phyloP scores from a whole-genome alignment of 2,113 vertebrate genomes.

The Cairina moschata region DNA sequence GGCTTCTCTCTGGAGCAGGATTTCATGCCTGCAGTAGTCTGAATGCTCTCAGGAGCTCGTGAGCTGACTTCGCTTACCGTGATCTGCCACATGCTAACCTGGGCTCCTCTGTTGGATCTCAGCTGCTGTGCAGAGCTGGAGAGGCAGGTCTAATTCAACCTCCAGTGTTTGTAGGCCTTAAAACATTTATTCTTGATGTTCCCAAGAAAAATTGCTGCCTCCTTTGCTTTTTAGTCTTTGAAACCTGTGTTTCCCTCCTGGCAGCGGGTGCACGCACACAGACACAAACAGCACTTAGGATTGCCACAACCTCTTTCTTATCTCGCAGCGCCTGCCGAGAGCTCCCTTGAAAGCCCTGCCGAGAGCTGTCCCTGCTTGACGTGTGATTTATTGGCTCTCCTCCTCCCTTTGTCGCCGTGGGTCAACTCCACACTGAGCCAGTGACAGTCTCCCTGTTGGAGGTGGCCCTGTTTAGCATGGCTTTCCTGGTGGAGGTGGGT shows the following conservation, averaged over 20 bases:
- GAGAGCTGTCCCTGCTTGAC: background rate
- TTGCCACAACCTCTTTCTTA: background rate
- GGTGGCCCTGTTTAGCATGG: background rate
- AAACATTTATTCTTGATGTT: background rate
- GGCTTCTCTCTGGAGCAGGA: background rate
- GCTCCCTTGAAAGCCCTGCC: fast-evolving
- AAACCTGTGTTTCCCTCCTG: fast-evolving
- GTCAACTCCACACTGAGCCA: background rate
- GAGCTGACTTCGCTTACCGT: background rate
- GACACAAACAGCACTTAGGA: background rate
- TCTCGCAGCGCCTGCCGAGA: background rate
- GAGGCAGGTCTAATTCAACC: background rate
- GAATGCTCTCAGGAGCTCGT: background rate
- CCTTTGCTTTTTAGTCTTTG: background rate
- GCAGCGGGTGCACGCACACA: background rate
- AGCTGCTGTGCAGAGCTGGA: background rate
- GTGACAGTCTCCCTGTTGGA: conserved; percentile 28
- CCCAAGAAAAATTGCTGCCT: background rate
- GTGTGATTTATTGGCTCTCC: background rate
- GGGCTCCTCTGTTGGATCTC: background rate
- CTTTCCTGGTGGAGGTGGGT: background rate
- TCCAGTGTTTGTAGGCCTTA: background rate
- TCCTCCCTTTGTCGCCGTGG: background rate
- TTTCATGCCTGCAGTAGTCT: background rate
- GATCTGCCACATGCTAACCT: background rate